phyloP scores from a whole-genome alignment of 2,113 vertebrate species.

The Myotis yumanensis region DNA sequence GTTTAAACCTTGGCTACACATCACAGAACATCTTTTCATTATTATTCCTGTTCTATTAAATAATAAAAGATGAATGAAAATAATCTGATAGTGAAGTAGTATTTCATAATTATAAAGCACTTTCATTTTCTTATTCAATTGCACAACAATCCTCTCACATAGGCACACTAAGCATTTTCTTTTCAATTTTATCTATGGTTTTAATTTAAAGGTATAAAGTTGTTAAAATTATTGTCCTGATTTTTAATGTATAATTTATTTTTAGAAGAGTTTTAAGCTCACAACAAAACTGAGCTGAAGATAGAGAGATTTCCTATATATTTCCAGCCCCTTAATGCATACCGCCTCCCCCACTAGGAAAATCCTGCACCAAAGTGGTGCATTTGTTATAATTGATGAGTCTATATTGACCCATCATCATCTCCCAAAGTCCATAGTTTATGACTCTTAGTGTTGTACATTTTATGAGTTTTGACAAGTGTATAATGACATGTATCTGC shows the following conservation, averaged over 20 bases:
- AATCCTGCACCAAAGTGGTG: rapidly evolving
- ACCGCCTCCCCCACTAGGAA: no score
- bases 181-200: background rate
- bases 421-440: background rate
- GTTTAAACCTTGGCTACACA: background rate
- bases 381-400: background rate
- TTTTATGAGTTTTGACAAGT: background rate
- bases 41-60: background rate
- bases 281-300: background rate
- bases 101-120: conserved; percentile 14
- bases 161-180: background rate
- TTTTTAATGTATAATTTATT: background rate
- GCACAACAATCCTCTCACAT: background rate
- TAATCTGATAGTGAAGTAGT: background rate
- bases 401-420: background rate
- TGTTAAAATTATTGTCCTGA: background rate
- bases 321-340: rapidly evolving
- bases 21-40: background rate
- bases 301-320: background rate
- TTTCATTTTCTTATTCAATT: background rate
- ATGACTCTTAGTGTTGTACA: background rate
- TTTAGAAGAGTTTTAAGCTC: background rate
- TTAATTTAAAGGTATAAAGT: background rate
- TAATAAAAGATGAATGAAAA: background rate
- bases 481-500: no score